Evolutionary conservation across 2,797 vertebrate species (phyloP).

Genomic region (Myiotriccus ornatus): DNA sequence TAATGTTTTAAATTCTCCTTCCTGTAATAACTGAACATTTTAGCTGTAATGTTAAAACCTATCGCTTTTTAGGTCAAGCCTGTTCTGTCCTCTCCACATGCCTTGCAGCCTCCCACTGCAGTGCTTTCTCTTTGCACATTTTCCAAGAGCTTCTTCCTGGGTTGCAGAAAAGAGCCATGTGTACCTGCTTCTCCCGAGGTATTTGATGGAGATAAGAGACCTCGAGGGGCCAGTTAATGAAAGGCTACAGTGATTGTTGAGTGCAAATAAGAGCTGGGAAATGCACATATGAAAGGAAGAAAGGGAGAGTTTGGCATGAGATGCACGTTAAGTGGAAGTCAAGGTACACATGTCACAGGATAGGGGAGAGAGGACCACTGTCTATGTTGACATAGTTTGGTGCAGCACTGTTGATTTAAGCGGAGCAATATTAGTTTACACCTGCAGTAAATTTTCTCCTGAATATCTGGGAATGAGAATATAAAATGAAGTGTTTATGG

Average conservation of each 20-base stretch:
- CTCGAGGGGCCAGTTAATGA: not conserved
- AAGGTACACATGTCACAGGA: not conserved
- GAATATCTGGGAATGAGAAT: not conserved
- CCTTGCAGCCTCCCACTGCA: not conserved
- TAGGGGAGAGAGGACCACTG: not conserved
- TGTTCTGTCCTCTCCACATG: not conserved
- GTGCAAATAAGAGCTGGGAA: not conserved
- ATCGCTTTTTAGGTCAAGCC: not conserved
- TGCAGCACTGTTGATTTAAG: not conserved
- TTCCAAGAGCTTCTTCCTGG: not conserved
- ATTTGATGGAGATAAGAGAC: not conserved
- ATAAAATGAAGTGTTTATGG: conserved; percentile 1
- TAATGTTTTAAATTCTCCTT: not conserved
- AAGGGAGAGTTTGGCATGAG: not conserved
- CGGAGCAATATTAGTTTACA: conserved; percentile 11
- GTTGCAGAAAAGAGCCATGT: not conserved
- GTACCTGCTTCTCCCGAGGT: not conserved
- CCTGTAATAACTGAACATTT: not conserved
- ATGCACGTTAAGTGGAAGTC: not conserved
- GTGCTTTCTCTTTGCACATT: not conserved
- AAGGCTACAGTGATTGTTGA: not conserved
- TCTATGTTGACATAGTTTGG: not conserved
- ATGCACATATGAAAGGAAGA: not conserved
- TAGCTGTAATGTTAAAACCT: not conserved
- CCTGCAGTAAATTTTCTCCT: conserved; percentile 6